Conservation (phyloP, 2,113 vertebrate genomes). For the Diphyllodes magnificus region DNA sequence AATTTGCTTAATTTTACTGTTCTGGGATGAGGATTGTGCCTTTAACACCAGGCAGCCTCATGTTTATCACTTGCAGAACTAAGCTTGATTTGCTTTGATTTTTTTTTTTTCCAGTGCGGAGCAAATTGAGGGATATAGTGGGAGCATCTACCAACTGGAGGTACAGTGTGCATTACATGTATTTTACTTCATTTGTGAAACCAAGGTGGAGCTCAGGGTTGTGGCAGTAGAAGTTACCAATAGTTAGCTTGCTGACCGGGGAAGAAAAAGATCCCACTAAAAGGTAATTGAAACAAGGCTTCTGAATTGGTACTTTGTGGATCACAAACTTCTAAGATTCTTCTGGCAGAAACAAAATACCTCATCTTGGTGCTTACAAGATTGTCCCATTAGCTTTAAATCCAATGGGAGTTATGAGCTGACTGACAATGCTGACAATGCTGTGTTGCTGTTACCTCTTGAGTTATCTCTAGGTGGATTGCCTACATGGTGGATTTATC, state of each 20-base stretch:
- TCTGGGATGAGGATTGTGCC: background rate
- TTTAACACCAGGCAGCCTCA: background rate
- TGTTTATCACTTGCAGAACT: background rate
- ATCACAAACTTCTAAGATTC: background rate
- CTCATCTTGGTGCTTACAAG: background rate
- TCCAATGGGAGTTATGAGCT: background rate
- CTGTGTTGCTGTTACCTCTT: background rate
- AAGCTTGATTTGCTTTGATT: constrained; percentile 49
- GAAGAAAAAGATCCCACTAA: background rate
- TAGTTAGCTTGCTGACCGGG: background rate
- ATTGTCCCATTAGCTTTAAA: background rate
- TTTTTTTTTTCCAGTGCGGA: constrained; percentile 80
- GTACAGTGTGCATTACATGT: constrained; percentile 67
- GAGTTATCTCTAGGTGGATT: background rate
- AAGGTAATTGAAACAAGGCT: background rate
- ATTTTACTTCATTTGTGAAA: background rate
- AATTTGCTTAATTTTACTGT: constrained; percentile 14
- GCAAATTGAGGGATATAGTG: constrained; percentile 86
- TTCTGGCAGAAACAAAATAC: background rate
- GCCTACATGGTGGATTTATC: background rate
- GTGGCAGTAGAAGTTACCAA: background rate
- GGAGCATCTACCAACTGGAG: constrained; percentile 94
- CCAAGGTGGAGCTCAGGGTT: background rate
- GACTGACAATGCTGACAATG: background rate
- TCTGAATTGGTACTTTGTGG: background rate